Percentiles rank a stretch among this genome's conserved stretches.
phyloP scores from a whole-genome alignment of 2,888 invertebrate species.

The Malachius bipustulatus region DNA sequence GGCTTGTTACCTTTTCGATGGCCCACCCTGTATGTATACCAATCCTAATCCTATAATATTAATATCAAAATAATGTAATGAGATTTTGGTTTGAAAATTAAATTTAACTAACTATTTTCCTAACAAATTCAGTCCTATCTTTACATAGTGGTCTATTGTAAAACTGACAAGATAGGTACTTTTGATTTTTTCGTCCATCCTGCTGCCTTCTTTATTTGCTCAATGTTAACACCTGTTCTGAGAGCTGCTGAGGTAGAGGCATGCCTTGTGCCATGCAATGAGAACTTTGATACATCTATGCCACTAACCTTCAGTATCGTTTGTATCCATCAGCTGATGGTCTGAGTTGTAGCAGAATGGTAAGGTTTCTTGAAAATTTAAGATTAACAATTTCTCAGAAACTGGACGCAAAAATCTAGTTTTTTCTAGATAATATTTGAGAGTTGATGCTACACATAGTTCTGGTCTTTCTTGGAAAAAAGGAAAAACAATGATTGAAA shows the following conservation, averaged over 20 bases:
- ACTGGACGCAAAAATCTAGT: conserved; percentile 5
- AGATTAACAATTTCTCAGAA: conserved; percentile 7
- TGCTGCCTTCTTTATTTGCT: conserved; percentile 15
- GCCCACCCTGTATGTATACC: no score
- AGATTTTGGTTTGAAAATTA: no score
- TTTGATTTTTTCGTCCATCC: conserved; percentile 18
- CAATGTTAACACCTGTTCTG: conserved; percentile 14
- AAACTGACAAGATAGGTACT: conserved; percentile 15
- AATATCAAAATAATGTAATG: no score
- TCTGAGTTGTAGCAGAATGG: conserved; percentile 8
- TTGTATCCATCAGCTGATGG: conserved; percentile 11
- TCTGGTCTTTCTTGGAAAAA: not conserved
- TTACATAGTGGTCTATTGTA: conserved; percentile 12
- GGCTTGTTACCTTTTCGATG: no score
- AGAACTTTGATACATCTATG: conserved; percentile 14
- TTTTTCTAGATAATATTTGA: not conserved
- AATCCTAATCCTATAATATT: no score
- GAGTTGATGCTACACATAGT: not conserved
- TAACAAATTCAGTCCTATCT: no score
- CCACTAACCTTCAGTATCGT: conserved; percentile 12
- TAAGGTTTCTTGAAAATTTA: conserved; percentile 11
- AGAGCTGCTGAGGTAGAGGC: conserved; percentile 18
- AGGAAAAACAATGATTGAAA: not conserved
- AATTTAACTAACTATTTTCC: no score
- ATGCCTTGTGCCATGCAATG: conserved; percentile 18